These are phyloP conservation scores for Crossocerus cetratus DNA, from an alignment of 2,888 invertebrate species.

Conservation along the genomic window DNA sequence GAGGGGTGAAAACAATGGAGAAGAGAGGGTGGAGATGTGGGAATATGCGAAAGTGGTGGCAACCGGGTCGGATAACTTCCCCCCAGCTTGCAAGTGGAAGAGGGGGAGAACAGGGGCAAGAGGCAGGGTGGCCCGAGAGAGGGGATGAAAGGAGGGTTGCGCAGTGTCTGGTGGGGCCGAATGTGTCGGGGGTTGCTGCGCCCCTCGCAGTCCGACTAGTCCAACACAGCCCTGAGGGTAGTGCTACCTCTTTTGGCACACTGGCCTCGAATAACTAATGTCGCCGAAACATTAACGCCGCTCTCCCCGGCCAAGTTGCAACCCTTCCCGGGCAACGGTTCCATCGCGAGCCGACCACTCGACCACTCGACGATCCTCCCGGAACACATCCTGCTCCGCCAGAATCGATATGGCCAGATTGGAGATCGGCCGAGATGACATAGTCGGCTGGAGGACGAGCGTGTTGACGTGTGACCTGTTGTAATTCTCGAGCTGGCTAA, in stretches of 20 bases:
- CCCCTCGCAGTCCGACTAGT: constrained; percentile 13
- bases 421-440: constrained; percentile 16
- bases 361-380: neutral
- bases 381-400: neutral
- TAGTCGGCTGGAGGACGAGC: constrained; percentile 5
- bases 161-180: constrained; percentile 56
- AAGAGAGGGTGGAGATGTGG: neutral
- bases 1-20: neutral
- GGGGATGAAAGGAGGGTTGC: constrained; percentile 42
- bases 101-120: constrained; percentile 1
- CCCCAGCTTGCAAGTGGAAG: no score
- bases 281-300: constrained; percentile 22
- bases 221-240: constrained; percentile 24
- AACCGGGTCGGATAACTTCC: no score
- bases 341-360: neutral
- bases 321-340: neutral
- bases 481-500: no score
- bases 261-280: constrained; percentile 36
- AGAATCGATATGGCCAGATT: constrained; percentile 39
- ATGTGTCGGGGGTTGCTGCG: constrained; percentile 32
- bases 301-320: constrained; percentile 11
- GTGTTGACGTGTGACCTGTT: constrained; percentile 14
- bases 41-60: neutral
- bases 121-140: neutral
- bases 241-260: constrained; percentile 33